Conservation (phyloP, 2,888 invertebrate species). For the Meiosimyza platycephala region DNA sequence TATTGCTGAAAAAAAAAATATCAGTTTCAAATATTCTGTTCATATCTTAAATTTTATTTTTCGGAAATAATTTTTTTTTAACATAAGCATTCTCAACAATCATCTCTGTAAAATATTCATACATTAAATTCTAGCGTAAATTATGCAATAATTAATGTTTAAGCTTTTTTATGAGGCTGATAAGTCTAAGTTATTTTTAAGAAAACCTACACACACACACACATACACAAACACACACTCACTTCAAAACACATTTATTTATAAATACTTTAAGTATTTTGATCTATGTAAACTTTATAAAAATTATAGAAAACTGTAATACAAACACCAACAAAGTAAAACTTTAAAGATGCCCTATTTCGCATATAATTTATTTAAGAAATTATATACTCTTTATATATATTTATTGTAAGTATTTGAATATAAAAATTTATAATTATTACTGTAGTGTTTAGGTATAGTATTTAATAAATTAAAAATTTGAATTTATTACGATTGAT, state of each 20-base stretch:
- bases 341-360: background rate
- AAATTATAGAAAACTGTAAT: conserved; percentile 25
- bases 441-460: conserved; percentile 25
- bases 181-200: conserved; percentile 43
- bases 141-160: conserved; percentile 47
- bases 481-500: conserved; percentile 43
- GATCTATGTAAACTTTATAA: conserved; percentile 8
- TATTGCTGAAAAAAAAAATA: no score
- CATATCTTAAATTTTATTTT: no score
- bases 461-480: conserved; percentile 11
- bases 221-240: conserved; percentile 27
- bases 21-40: no score
- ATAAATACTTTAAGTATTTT: no score
- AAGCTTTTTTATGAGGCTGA: conserved; percentile 55
- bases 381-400: conserved; percentile 1
- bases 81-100: no score
- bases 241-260: no score
- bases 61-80: no score
- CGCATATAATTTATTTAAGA: background rate
- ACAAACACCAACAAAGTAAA: conserved; percentile 30
- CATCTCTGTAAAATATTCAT: background rate
- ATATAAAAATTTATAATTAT: background rate
- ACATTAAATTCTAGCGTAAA: conserved; percentile 30
- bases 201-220: conserved; percentile 24
- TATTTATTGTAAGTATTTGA: conserved; percentile 10